A percentile compares a stretch with the other conserved stretches of the same genome.
Conservation (phyloP, 2,888 invertebrate genomes). For the Polyommatus icarus region DNA sequence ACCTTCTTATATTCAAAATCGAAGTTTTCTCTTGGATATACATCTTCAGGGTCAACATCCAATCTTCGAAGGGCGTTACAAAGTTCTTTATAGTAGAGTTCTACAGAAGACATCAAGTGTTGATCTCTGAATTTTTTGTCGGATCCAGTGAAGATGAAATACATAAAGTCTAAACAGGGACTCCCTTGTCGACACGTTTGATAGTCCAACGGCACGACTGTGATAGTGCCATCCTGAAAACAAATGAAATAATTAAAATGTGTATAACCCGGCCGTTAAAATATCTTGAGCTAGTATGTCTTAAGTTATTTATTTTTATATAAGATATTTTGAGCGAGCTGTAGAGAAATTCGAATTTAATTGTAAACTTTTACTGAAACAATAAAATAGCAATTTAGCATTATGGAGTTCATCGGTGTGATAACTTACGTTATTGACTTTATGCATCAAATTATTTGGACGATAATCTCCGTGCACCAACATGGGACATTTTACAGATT, state of each 20-base stretch:
- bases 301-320: no score
- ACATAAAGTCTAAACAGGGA: constrained; percentile 45
- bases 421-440: constrained; percentile 29
- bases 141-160: constrained; percentile 48
- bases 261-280: no score
- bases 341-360: background rate
- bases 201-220: constrained; percentile 46
- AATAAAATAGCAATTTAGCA: background rate
- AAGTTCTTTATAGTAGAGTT: constrained; percentile 48
- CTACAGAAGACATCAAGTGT: constrained; percentile 44
- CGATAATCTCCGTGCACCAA: constrained; percentile 45
- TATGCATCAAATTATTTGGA: constrained; percentile 46
- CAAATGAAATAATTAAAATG: background rate
- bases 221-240: constrained; percentile 46
- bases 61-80: constrained; percentile 42
- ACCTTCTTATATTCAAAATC: constrained; percentile 48
- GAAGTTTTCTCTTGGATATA: constrained; percentile 46
- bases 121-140: constrained; percentile 47
- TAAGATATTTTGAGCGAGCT: no score
- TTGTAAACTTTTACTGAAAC: background rate
- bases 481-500: constrained; percentile 40
- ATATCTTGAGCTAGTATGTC: no score
- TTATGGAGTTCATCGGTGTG: background rate
- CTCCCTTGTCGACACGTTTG: constrained; percentile 44
- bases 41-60: constrained; percentile 41